These are phyloP conservation scores for Pseudomyrmex flavicornis DNA, from an alignment of 1,140 invertebrate species.

Conservation along the genomic window DNA sequence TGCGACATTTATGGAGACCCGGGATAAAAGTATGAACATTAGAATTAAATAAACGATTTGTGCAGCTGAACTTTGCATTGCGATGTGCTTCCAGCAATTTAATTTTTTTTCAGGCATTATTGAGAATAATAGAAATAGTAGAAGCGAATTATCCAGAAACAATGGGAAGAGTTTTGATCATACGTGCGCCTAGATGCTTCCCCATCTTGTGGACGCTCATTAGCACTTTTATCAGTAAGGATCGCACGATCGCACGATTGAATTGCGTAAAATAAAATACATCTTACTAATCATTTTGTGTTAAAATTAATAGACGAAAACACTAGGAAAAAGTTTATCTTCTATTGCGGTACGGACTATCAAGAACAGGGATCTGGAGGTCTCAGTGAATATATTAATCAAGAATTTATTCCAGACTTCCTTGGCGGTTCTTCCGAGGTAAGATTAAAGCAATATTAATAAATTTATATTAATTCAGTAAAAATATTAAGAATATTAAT, in stretches of 20 bases:
- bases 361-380: constrained; percentile 90
- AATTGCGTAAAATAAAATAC: no score
- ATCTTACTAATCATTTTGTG: constrained; percentile 64
- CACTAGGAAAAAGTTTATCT: constrained; percentile 97
- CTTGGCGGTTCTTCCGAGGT: constrained; percentile 95
- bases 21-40: constrained; percentile 89
- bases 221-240: constrained; percentile 95
- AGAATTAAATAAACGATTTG: constrained; percentile 25
- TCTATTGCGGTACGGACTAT: constrained; percentile 96
- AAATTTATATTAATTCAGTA: constrained; percentile 7
- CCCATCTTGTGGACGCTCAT: constrained; percentile 99
- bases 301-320: constrained; percentile 91
- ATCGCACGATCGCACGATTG: neutral
- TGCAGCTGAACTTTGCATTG: neutral
- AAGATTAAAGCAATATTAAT: constrained; percentile 68
- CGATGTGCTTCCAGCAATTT: constrained; percentile 14
- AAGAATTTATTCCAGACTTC: constrained; percentile 96
- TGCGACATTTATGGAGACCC: constrained; percentile 97
- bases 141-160: constrained; percentile 99
- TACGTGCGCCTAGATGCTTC: constrained; percentile 96
- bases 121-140: constrained; percentile 97
- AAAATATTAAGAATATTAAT: constrained; percentile 4
- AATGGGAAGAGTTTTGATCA: constrained; percentile 95
- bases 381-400: constrained; percentile 94
- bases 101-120: constrained; percentile 87